Percentiles rank a stretch among this genome's conserved stretches.
Evolutionary conservation across 2,113 vertebrate species (phyloP).

Genomic region (Acrocephalus kingi): DNA sequence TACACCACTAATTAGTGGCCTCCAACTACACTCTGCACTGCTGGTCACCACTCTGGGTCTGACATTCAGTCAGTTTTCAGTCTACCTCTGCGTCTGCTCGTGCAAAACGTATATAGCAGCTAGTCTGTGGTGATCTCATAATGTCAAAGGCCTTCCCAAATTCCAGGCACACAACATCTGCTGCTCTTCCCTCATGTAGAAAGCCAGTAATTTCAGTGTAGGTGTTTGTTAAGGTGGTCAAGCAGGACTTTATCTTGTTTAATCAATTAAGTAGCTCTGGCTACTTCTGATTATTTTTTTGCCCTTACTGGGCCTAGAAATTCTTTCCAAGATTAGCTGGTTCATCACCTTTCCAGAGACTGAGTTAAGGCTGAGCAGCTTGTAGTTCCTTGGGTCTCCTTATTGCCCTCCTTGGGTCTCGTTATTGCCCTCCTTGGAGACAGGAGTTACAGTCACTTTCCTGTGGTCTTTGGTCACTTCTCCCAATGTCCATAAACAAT

Average conservation of each 20-base stretch:
- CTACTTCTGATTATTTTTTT: not conserved
- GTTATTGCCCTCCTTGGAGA: not conserved
- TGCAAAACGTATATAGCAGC: not conserved
- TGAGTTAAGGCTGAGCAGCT: not conserved
- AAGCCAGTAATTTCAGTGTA: not conserved
- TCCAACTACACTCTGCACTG: not conserved
- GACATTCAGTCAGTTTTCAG: not conserved
- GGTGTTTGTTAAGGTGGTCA: not conserved
- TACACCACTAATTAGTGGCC: not conserved
- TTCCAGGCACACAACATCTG: fast-evolving
- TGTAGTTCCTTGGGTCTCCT: not conserved
- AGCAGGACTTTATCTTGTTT: not conserved
- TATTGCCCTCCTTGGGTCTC: not conserved
- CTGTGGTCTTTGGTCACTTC: not conserved
- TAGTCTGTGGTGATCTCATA: not conserved
- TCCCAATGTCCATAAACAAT: too few relatives aligned
- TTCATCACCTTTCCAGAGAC: not conserved
- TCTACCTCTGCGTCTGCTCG: too few relatives aligned
- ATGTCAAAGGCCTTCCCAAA: not conserved
- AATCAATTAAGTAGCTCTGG: not conserved
- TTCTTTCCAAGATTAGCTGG: not conserved
- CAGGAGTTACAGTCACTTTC: not conserved
- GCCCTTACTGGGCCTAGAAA: not conserved
- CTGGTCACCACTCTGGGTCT: not conserved
- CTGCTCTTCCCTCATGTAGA: not conserved